Evolutionary conservation across 2,888 invertebrate genomes (phyloP).

Genomic region (Osmoderma eremita): DNA sequence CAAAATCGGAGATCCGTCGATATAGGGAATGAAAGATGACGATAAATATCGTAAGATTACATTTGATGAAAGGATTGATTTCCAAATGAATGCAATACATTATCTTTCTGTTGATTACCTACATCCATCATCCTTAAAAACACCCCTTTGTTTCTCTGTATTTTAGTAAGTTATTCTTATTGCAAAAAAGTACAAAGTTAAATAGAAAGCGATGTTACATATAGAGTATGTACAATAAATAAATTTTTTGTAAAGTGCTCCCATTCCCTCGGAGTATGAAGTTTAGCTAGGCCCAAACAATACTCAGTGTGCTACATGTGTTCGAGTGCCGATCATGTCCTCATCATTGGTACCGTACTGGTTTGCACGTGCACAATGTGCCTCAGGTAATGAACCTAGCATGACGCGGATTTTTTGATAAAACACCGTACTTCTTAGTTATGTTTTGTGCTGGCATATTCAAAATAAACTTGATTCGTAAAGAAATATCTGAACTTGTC

Average conservation of each 20-base stretch:
- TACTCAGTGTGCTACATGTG: conserved; percentile 58
- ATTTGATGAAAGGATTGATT: conserved; percentile 1
- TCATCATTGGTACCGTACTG: conserved; percentile 60
- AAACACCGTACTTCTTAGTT: conserved; percentile 53
- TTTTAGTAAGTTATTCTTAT: conserved; percentile 20
- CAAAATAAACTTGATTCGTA: conserved; percentile 17
- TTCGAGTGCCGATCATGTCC: conserved; percentile 57
- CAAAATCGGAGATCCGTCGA: neutral
- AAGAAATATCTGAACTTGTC: conserved; percentile 15
- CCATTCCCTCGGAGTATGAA: conserved; percentile 60
- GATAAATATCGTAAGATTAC: neutral
- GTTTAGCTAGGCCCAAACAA: conserved; percentile 57
- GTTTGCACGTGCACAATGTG: conserved; percentile 59
- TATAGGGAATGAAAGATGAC: too few species aligned
- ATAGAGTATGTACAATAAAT: conserved; percentile 56
- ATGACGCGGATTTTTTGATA: conserved; percentile 59
- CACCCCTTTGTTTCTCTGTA: conserved; percentile 33
- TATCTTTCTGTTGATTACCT: conserved; percentile 19
- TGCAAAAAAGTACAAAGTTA: conserved; percentile 13
- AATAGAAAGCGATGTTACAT: conserved; percentile 42
- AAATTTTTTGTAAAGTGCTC: conserved; percentile 61
- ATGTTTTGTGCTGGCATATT: conserved; percentile 54
- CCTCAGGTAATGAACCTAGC: conserved; percentile 62
- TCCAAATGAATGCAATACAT: neutral
- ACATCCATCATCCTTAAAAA: conserved; percentile 24